Conservation (phyloP, 2,113 vertebrate species). For the Leucopternis melanops region DNA sequence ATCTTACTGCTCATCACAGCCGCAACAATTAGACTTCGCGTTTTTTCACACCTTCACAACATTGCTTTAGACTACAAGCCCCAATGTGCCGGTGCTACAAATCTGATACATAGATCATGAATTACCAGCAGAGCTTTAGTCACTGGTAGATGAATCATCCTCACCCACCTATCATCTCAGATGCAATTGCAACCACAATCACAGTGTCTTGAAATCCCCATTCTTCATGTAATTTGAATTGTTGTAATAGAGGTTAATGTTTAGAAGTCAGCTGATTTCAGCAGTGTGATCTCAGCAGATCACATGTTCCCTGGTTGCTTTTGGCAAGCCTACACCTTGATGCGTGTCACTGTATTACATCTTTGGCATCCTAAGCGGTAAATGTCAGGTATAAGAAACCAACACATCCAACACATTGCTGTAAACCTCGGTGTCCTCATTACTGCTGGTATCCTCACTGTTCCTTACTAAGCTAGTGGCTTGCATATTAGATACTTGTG, state of each 20-base stretch:
- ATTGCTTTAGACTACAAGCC: background rate
- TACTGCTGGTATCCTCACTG: background rate
- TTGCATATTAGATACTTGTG: background rate
- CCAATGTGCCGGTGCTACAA: background rate
- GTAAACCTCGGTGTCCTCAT: background rate
- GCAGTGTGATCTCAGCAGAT: background rate
- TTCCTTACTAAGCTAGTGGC: background rate
- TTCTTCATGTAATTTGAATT: background rate
- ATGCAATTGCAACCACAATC: background rate
- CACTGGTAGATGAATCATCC: background rate
- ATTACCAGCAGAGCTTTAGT: background rate
- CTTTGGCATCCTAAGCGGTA: background rate
- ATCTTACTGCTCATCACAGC: background rate
- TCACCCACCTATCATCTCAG: background rate
- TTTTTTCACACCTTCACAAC: background rate
- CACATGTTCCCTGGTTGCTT: background rate
- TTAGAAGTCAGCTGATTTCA: background rate
- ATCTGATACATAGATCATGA: background rate
- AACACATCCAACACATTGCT: rapidly evolving
- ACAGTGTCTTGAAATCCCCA: background rate
- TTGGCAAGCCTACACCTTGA: background rate
- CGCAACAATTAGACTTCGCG: background rate
- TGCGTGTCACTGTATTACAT: background rate
- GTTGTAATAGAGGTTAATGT: background rate
- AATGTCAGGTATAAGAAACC: background rate